phyloP scores from a whole-genome alignment of 2,888 invertebrate species.

The Agrochola circellaris region DNA sequence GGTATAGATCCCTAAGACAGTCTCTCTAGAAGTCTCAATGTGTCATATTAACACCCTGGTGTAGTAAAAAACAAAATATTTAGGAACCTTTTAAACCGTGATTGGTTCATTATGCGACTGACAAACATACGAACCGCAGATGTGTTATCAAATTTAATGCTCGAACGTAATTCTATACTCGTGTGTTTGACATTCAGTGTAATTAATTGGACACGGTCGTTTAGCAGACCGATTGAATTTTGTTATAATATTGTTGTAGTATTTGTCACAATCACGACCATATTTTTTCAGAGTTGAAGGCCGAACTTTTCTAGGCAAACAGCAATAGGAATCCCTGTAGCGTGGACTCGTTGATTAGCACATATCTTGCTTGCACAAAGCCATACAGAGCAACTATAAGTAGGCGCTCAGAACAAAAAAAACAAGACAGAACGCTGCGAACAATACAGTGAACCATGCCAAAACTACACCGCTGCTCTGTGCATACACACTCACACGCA shows the following conservation, averaged over 20 bases:
- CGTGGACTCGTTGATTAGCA: not conserved
- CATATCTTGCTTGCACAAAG: not conserved
- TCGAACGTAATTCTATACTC: slow-evolving; percentile 35
- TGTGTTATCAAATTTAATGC: slow-evolving; percentile 28
- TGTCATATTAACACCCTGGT: not conserved
- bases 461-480: too few species aligned
- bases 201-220: slow-evolving; percentile 34
- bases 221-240: slow-evolving; percentile 20
- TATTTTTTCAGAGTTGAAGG: not conserved
- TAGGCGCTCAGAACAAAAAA: too few species aligned
- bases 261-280: not conserved
- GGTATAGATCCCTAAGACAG: not conserved
- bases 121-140: slow-evolving; percentile 24
- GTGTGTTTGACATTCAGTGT: slow-evolving; percentile 29
- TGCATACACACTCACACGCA: too few species aligned
- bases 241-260: slow-evolving; percentile 3
- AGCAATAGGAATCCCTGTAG: not conserved
- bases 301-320: not conserved
- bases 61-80: not conserved
- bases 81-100: slow-evolving; percentile 17
- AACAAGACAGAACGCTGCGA: too few species aligned
- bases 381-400: not conserved
- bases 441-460: too few species aligned
- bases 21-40: not conserved
- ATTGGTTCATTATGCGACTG: slow-evolving; percentile 41